Base-by-base conservation (phyloP, 2,888 invertebrate species). In the Panopea generosa region DNA sequence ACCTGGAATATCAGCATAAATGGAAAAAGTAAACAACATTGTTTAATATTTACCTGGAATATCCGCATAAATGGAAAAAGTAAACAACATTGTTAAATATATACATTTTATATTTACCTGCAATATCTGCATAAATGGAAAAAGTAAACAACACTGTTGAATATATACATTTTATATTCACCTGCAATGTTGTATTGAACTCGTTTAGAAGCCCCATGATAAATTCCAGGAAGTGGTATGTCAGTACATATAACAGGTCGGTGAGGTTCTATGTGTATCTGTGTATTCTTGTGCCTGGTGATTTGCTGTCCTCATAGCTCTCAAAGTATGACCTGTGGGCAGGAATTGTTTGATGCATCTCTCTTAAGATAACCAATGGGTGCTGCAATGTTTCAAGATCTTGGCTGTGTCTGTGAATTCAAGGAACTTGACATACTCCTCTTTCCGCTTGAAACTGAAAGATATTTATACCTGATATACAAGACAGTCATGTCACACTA, bases 161-260 rank as follows among this genome's bases (percentile, higher is more conserved):
- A n/a, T n/a, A n/a, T n/a, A n/a, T n/a, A n/a, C n/a, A n/a, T n/a
- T n/a, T n/a, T 33, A 33, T 33, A 33, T 33, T 33, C 65, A 62
- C 78, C 62, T 78, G 78, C 26, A 79, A 77, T 4, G 61, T 59
- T 7, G 79, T 74, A 63, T 79, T 77, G 53, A 82, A 82, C 20
- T 82, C 65, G 26, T 68, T 67, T 45, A 78, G 33, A 27, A 55
- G 60, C 3, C 20, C 57, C 43, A 82, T 16, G n/a, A 77, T 77
- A 55, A 63, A 76, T 1, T 52, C n/a, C 2, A 77, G 49, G 33
- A 71, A 79, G 9, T 60, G 59, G 52, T 53, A 74, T 22, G 66
- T 62, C 49, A 79, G 38, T 0, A 47, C 14, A 40, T 63, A 20
- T 20, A 63, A 33, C 1, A n/a, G 60, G 33, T 62, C 40, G 11